Evolutionary conservation across 2,888 invertebrate species (phyloP), one percentile per base, ranked within the genome.

Genomic region (Zhengitettix transpicula): DNA sequence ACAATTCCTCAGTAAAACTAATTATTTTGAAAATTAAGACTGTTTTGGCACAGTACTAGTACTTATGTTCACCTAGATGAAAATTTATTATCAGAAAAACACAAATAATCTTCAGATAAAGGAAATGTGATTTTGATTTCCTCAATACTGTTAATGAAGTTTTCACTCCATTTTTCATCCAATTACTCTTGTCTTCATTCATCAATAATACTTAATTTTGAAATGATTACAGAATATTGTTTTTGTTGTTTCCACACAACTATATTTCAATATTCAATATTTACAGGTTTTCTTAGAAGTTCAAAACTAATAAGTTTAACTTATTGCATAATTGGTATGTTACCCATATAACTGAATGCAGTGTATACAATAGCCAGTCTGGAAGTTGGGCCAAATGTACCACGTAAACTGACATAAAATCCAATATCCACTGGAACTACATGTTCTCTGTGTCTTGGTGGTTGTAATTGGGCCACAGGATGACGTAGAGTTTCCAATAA

Each of bases 331-430:
- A 28, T 28, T 7, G 7, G 28, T 42, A 51, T 70, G 72, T 69
- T 70, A 83, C 84, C 83, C 74, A 80, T 78, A 67, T 83, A 84
- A 67, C 82, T 84, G 70, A 85, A 85, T 16, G 84, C 80, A 11
- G 85, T 77, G 68, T 85, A 87, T 10, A 82, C 81, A 58, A 87
- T 81, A 12, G 82, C 83, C 58, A 87, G 69, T 55, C 79, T 77
- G 8, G 85, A 84, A 62, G 78, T 75, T 58, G 79, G 74, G 51
- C 78, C 77, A 64, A 87, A 84, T 10, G 78, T 76, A 1, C 85
- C 87, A 10, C 78, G 76, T 40, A 87, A 72, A 16, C 83, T 79
- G 16, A 87, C 78, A 68, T 87, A 87, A 67, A 84, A 86, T 1
- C 86, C 85, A 58, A 79, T 77, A 12, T 78, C 72, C 8, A 83